A percentile compares a stretch with the other conserved stretches of the same genome.
phyloP scores from a whole-genome alignment of 2,888 invertebrate genomes.

The Drosophila formosana region DNA sequence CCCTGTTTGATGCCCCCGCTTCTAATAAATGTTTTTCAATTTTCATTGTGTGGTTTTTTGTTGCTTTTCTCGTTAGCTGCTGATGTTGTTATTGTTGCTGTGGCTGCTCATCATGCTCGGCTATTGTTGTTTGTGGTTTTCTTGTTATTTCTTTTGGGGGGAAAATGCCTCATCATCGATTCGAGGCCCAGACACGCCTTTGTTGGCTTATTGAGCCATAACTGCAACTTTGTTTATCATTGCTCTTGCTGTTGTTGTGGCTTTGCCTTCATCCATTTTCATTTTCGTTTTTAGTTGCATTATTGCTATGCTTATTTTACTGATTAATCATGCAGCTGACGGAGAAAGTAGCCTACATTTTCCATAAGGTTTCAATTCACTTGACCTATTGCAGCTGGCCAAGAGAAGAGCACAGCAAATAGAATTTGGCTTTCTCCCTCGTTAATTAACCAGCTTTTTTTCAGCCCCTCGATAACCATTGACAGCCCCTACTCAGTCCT shows the following conservation, averaged over 20 bases:
- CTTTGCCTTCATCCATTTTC: constrained; percentile 45
- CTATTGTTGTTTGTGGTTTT: constrained; percentile 75
- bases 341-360: constrained; percentile 62
- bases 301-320: constrained; percentile 56
- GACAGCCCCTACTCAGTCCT: constrained; percentile 30
- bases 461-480: constrained; percentile 31
- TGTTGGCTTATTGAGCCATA: constrained; percentile 77
- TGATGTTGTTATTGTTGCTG: neutral
- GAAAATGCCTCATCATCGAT: constrained; percentile 68
- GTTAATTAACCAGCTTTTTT: neutral
- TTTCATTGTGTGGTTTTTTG: constrained; percentile 60
- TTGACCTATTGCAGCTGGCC: constrained; percentile 32
- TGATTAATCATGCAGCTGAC: constrained; percentile 77
- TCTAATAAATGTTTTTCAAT: constrained; percentile 79
- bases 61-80: constrained; percentile 24
- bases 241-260: constrained; percentile 26
- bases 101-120: constrained; percentile 54
- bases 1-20: neutral
- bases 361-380: constrained; percentile 48
- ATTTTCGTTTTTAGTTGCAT: constrained; percentile 36
- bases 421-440: neutral
- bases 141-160: constrained; percentile 12
- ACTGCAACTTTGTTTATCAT: constrained; percentile 71
- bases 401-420: neutral
- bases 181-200: constrained; percentile 54